Conservation (phyloP, 2,888 invertebrate genomes). For the Eupithecia abbreviata region DNA sequence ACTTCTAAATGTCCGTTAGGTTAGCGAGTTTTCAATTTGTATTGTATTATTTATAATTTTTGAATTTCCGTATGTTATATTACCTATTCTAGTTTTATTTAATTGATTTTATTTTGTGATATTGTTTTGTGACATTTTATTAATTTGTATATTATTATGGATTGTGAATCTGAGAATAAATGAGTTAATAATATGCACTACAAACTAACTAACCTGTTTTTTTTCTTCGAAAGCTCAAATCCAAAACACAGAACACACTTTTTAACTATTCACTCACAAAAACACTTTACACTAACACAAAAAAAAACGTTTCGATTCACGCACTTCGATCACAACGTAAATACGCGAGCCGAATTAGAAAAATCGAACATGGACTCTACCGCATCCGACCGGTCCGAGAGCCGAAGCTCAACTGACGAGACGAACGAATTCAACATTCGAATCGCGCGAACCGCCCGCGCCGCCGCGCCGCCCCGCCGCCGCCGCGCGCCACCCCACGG, state of each 20-base stretch:
- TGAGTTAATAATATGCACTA: background rate
- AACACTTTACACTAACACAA: slow-evolving; percentile 28
- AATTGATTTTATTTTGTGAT: no score
- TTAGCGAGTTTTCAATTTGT: no score
- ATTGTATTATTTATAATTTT: no score
- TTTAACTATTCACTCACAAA: background rate
- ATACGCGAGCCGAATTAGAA: slow-evolving; percentile 26
- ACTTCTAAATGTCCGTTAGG: no score
- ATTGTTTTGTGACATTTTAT: no score
- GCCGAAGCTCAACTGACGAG: slow-evolving; percentile 56
- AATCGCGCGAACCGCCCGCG: slow-evolving; percentile 7
- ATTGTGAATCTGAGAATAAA: no score
- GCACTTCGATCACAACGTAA: slow-evolving; percentile 23
- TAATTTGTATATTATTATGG: no score
- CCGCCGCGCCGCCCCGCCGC: background rate
- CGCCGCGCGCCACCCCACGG: background rate
- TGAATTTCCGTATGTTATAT: no score
- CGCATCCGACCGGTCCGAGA: slow-evolving; percentile 48
- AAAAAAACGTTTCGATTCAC: slow-evolving; percentile 22
- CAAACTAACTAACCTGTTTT: slow-evolving; percentile 21
- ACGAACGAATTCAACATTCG: background rate
- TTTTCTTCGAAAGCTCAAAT: slow-evolving; percentile 20
- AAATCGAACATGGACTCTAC: background rate
- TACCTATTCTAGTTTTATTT: no score
- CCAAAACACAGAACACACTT: slow-evolving; percentile 20